These are phyloP conservation scores for Machimus rusticus DNA, from an alignment of 2,888 invertebrate species.

Conservation along the genomic window DNA sequence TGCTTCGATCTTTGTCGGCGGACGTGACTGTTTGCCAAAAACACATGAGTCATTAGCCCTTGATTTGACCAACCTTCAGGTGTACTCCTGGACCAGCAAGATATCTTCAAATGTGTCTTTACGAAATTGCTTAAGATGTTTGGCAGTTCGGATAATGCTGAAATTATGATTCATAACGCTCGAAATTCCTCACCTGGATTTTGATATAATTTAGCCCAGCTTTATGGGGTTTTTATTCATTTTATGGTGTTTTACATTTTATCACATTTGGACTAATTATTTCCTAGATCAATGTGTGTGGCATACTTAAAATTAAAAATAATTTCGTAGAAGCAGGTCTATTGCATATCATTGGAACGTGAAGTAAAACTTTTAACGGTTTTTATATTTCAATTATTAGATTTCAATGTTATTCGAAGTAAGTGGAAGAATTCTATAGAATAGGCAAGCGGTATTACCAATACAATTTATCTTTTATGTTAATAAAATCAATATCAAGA, in stretches of 20 bases:
- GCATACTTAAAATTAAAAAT: not conserved
- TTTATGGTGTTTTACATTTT: not conserved
- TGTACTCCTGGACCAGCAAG: not conserved
- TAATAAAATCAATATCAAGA: too few relatives aligned
- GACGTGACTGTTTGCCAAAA: not conserved
- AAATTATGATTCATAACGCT: not conserved
- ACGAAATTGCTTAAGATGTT: not conserved
- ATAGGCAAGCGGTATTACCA: too few relatives aligned
- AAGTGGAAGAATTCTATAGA: not conserved
- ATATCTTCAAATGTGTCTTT: not conserved
- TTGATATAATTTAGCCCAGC: not conserved
- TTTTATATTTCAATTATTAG: not conserved
- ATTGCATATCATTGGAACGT: not conserved
- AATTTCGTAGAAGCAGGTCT: not conserved
- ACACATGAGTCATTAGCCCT: conserved; percentile 2
- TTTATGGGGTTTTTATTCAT: not conserved
- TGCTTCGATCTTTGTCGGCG: not conserved
- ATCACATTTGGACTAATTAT: not conserved
- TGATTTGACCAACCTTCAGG: not conserved
- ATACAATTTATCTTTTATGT: too few relatives aligned
- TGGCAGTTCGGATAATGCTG: not conserved
- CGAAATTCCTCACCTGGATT: not conserved
- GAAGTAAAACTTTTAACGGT: not conserved
- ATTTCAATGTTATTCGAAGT: not conserved
- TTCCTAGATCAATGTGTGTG: not conserved